Evolutionary conservation across 1,140 invertebrate genomes (phyloP), one percentile per base, ranked within the genome.

Genomic region (Capitella teleta): DNA sequence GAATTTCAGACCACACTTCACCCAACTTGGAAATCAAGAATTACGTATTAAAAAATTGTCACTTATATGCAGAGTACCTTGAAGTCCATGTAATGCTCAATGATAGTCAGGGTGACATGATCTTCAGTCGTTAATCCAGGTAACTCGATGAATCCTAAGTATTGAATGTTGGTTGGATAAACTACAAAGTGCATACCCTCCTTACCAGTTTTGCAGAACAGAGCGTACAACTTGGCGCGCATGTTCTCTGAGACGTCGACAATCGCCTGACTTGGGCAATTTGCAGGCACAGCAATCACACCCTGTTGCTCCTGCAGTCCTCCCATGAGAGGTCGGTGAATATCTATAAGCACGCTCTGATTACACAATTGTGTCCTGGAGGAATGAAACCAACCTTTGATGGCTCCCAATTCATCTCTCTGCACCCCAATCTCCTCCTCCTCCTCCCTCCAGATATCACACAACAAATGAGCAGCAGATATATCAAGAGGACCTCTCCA

Each of bases 51-150:
- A 12, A 34, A 16, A 16, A n/a, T 34, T 34, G 19, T 40, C 19
- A 3, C 10, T 16, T 24, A 40, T 40, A 18, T 40, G n/a, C 21
- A 40, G 25, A 12, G 1, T 54, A 66, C 64, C 60, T 74, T 74
- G 47, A 72, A 67, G 53, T 72, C 68, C 16, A 72, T 54, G 55
- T 72, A 74, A 57, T 70, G 66, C 55, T 74, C 69, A 37, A 74
- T 65, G 18, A 72, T 66, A 26, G 62, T 63, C 23, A 74, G 55
- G 1, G 72, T 74, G 5, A 74, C 61, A 50, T 72, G 67, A 49
- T 74, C 72, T 47, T 65, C 61, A 24, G 65, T 64, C 24, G 58
- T 60, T 1, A 74, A 47, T 6, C 70, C 72, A 37, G 69, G 63
- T 18, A 72, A 55, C 34, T 73, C 66, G 43, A 57, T 61, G 58